Evolutionary conservation across 2,113 vertebrate species (phyloP).

Genomic region (Otis tarda): DNA sequence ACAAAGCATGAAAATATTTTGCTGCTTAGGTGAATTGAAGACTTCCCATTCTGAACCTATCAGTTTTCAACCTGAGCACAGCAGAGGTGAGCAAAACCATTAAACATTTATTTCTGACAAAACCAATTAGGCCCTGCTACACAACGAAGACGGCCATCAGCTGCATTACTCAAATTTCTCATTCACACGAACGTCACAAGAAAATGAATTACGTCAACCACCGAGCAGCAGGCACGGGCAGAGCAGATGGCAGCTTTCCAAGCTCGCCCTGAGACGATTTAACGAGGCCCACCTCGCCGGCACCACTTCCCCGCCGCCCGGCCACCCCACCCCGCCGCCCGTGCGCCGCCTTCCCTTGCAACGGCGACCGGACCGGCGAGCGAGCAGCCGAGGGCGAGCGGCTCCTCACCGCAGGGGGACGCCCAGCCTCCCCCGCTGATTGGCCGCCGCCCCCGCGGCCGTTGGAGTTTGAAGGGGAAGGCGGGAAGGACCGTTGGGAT

Average conservation of each 20-base stretch:
- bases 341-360: background rate
- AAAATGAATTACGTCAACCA: background rate
- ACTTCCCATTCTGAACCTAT: background rate
- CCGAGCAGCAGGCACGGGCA: background rate
- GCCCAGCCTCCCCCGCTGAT: background rate
- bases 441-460: background rate
- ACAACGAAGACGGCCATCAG: background rate
- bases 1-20: background rate
- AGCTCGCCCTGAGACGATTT: background rate
- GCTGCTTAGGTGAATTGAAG: fast-evolving
- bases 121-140: background rate
- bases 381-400: background rate
- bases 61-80: background rate
- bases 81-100: background rate
- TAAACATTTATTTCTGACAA: background rate
- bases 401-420: background rate
- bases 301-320: background rate
- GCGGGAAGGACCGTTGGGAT: too few species aligned
- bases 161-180: background rate
- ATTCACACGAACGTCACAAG: background rate
- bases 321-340: too few species aligned
- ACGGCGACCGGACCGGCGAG: too few species aligned
- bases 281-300: background rate
- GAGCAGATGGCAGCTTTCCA: fast-evolving
- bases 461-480: too few species aligned